Conservation (phyloP, 2,113 vertebrate genomes). For the Sorex araneus region DNA sequence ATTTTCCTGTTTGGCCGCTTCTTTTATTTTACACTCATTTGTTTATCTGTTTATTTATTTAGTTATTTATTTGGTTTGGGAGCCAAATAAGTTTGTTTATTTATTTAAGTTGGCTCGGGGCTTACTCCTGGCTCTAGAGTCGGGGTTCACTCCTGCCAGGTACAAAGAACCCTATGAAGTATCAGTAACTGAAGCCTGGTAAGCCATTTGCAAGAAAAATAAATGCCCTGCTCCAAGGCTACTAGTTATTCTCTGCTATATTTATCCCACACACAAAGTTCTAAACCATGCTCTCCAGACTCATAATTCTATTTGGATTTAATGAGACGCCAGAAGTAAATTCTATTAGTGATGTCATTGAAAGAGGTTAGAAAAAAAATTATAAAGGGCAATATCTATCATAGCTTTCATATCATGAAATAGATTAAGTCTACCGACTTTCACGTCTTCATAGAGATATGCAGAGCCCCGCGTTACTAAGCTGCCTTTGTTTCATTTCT, state of each 20-base stretch:
- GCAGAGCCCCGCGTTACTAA: background rate
- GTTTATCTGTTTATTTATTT: too few relatives aligned
- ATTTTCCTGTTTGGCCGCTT: too few relatives aligned
- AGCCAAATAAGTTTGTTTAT: too few relatives aligned
- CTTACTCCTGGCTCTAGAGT: too few relatives aligned
- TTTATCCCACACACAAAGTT: background rate
- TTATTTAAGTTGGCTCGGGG: too few relatives aligned
- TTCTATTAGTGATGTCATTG: background rate
- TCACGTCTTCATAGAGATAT: background rate
- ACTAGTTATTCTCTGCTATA: background rate
- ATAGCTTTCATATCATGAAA: background rate
- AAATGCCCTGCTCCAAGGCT: too few relatives aligned
- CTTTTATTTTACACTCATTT: too few relatives aligned
- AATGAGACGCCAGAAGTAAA: background rate
- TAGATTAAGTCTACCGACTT: background rate
- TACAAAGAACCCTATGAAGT: too few relatives aligned
- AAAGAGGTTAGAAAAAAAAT: background rate
- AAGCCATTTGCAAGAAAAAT: too few relatives aligned
- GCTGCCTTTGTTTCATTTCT: background rate
- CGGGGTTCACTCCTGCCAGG: too few relatives aligned
- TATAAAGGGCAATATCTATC: slow-evolving; percentile 5
- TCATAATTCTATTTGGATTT: slow-evolving; percentile 43
- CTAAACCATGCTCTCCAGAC: background rate
- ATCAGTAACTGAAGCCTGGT: too few relatives aligned
- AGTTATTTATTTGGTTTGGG: too few relatives aligned